Base-by-base conservation (phyloP, 2,113 vertebrate genomes). In the Eulemur rufifrons region DNA sequence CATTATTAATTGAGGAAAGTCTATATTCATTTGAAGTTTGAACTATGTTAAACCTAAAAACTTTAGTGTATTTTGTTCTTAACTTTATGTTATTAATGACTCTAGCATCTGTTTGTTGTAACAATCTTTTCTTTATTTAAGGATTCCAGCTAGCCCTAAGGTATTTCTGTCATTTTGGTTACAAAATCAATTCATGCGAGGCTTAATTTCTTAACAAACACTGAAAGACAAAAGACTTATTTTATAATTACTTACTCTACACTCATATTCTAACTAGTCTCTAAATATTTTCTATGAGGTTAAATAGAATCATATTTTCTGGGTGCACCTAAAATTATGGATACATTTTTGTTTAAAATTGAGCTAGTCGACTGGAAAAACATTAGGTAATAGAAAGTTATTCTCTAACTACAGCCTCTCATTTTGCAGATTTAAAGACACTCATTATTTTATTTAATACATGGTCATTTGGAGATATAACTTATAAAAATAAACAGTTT, bases 381-480 rank as follows among this genome's bases (percentile, higher is more conserved):
- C 10, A 90, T 61, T 94, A 64, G 20, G 6, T 81, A 90, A 89
- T 59, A 90, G 13, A 25, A 59, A 71, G 32, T 73, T 87, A 68
- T 87, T 63, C 18, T 95, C 32, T 84, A 87, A 64, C 21, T 73
- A 39, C 21, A 59, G 56, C 7, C 11, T 87, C 32, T 95, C 25
- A 87, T 81, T 87, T 93, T n/a, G 71, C 2, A 95, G 45, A 95
- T 94, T 94, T 81, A 96, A 84, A 32, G 9, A 42, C 10, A 25
- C 37, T 95, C 47, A 68, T 92, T 92, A 96, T 94, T 96, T 95
- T 92, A 82, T 69, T 95, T 81, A 87, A 85, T 92, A 11, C 25
- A 45, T 27, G 2, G 66, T 86, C 13, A 87, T 91, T 96, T 56
- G 8, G 8, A 95, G 45, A 85, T 54, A 94, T 89, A 89, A 59